A percentile compares a stretch with the other conserved stretches of the same genome.
Evolutionary conservation across 2,113 vertebrate species (phyloP).

Genomic region (Poeciliopsis retropinna): DNA sequence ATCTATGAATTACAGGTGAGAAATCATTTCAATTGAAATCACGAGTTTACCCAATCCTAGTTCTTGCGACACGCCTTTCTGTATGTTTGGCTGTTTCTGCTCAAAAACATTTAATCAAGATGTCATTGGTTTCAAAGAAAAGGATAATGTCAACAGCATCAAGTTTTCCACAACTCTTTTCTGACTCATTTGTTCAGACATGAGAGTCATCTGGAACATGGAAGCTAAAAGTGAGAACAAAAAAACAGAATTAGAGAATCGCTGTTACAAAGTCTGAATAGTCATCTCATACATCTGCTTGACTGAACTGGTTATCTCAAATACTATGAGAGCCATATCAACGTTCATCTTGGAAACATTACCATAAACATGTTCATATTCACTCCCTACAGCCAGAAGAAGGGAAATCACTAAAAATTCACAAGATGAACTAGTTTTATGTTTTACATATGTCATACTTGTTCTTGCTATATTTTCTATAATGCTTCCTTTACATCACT

Average conservation of each 20-base stretch:
- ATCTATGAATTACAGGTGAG: constrained; percentile 89
- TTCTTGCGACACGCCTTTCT: neutral
- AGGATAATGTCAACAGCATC: neutral
- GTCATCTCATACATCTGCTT: neutral
- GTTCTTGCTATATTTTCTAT: neutral
- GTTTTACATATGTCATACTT: neutral
- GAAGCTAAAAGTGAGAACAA: neutral
- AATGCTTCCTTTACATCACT: neutral
- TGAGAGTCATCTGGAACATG: neutral
- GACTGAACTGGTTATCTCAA: neutral
- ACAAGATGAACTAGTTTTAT: neutral
- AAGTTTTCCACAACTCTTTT: neutral
- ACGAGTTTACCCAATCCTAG: neutral
- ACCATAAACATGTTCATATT: neutral
- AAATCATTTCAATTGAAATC: neutral
- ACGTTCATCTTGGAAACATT: neutral
- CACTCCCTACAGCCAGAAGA: too few species aligned
- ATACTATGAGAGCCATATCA: neutral
- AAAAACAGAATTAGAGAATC: neutral
- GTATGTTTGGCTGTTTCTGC: too few species aligned
- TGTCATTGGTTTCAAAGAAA: neutral
- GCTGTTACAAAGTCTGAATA: neutral
- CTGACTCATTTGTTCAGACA: neutral
- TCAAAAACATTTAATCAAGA: too few species aligned
- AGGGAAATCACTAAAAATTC: too few species aligned